Conservation (phyloP, 1,140 invertebrate genomes). For the Lepidurus apus region DNA sequence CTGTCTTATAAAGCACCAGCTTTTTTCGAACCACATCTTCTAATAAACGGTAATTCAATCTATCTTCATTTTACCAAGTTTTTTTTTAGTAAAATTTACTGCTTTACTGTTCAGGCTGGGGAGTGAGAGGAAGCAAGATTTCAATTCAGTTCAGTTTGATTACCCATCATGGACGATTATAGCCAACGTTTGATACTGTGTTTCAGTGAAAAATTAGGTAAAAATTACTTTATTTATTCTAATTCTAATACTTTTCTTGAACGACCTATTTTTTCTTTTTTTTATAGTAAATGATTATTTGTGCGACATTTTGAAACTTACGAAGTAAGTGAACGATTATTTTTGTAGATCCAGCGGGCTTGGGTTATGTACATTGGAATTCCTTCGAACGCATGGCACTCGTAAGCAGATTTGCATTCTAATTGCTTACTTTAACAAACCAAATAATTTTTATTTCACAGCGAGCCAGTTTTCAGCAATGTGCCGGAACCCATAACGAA, state of each 20-base stretch:
- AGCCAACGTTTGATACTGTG: constrained; percentile 30
- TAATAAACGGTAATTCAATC: background rate
- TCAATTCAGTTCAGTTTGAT: background rate
- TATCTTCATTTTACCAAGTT: background rate
- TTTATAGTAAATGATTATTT: background rate
- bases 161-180: constrained; percentile 31
- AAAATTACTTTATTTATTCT: too few species aligned
- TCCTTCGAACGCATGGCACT: constrained; percentile 32
- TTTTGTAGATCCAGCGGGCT: constrained; percentile 30
- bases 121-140: background rate
- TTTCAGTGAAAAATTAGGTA: constrained; percentile 34
- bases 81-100: background rate
- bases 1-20: background rate
- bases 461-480: constrained; percentile 33
- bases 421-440: background rate
- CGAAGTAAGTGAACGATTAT: background rate
- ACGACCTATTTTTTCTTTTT: background rate
- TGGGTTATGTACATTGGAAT: constrained; percentile 32
- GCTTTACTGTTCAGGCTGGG: background rate
- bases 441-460: background rate
- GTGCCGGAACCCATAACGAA: constrained; percentile 28
- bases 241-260: background rate
- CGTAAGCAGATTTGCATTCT: background rate
- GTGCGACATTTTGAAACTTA: background rate
- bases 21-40: too few species aligned